Base-by-base conservation (phyloP, 2,888 invertebrate species). In the Xestia sexstrigata region DNA sequence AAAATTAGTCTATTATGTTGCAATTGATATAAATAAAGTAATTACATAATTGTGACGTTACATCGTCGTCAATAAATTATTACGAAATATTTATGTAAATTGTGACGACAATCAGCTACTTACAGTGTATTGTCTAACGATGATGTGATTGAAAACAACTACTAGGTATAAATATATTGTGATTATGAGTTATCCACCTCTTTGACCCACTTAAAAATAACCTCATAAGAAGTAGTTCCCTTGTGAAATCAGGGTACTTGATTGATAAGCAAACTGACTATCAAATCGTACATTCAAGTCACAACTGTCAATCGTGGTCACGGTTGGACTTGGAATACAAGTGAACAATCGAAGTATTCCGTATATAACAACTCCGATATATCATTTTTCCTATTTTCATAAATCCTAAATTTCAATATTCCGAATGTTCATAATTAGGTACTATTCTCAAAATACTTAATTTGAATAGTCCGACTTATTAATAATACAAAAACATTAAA, bases 151-250 rank as follows among this genome's bases (percentile, higher is more conserved):
- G 4, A 20, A 73, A 49, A 74, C 58, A 35, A 39, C 35, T 65
- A 47, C 15, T 45, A 62, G 3, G 45, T 47, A 47, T 62, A n/a
- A 60, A 72, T 23, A 65, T 85, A 80, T 63, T 73, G 70, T 78
- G 72, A 71, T 76, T 52, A 70, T 58, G 66, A 67, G 62, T 58
- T 45, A 39, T 58, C 55, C 67, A 72, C 20, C 20, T 73, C 35
- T 45, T 73, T 70, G 23, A 42, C 35, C 35, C 11, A 74, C 52
- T 15, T 47, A 66, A 65, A 83, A 73, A 42, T 42, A 77, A 71
- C 17, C n/a, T 63, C 45, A 39, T 23, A 68, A 70, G 71, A 77
- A 60, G 15, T 65, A 70, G 63, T 77, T 75, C 47, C 58, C 35
- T 52, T 52, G n/a, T 72, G 35, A 30, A 30, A 30, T 26, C 39